Evolutionary conservation across 2,888 invertebrate genomes (phyloP).

Genomic region (Clivina fossor): DNA sequence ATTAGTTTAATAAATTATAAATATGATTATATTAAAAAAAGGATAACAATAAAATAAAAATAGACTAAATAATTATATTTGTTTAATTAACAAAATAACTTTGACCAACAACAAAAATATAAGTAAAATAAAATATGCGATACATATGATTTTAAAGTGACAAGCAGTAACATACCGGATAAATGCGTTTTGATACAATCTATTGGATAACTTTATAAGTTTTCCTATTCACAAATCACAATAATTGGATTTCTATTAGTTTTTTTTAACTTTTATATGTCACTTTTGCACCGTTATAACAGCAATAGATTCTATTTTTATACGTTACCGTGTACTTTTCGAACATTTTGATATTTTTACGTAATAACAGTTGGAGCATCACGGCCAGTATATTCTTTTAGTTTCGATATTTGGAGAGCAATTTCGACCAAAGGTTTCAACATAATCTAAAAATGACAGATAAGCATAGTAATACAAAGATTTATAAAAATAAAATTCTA

Average conservation of each 20-base stretch:
- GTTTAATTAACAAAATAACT: too few species aligned
- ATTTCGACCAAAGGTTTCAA: constrained; percentile 87
- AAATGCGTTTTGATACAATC: too few species aligned
- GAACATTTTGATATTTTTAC: constrained; percentile 51
- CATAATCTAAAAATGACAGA: constrained; percentile 55
- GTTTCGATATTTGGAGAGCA: constrained; percentile 80
- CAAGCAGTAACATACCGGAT: too few species aligned
- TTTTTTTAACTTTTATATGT: background rate
- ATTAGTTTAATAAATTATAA: too few species aligned
- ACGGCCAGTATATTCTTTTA: constrained; percentile 84
- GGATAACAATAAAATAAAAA: too few species aligned
- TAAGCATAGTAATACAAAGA: constrained; percentile 3
- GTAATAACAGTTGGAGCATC: constrained; percentile 96
- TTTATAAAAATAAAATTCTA: background rate
- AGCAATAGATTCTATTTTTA: background rate
- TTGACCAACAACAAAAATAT: too few species aligned
- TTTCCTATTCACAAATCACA: background rate
- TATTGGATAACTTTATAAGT: background rate
- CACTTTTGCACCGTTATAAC: background rate
- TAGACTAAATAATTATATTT: too few species aligned
- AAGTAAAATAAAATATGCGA: too few species aligned
- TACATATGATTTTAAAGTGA: too few species aligned
- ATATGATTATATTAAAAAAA: too few species aligned
- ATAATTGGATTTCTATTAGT: background rate
- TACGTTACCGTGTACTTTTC: background rate